Percentiles rank a stretch among this genome's conserved stretches.
Evolutionary conservation across 1,140 invertebrate species (phyloP).

Genomic region (Chironomus tepperi): DNA sequence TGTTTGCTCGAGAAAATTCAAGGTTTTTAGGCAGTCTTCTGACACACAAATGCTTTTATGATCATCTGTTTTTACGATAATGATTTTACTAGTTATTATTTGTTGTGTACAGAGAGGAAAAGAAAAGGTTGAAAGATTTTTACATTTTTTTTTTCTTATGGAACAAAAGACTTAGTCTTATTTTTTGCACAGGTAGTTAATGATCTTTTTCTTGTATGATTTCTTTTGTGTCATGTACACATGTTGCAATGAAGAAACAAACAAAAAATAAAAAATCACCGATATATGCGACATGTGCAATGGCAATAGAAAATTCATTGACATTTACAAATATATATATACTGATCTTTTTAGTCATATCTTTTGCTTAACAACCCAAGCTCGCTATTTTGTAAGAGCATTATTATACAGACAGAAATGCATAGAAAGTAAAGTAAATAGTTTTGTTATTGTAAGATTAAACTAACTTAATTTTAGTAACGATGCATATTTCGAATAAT

Average conservation of each 20-base stretch:
- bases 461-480: neutral
- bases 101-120: neutral
- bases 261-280: neutral
- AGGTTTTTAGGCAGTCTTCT: too few species aligned
- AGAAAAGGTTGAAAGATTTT: neutral
- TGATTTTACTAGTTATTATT: neutral
- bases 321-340: constrained; percentile 5
- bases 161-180: neutral
- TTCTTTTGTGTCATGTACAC: neutral
- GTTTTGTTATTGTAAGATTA: neutral
- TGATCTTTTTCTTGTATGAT: neutral
- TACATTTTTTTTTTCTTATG: neutral
- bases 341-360: neutral
- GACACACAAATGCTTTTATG: too few species aligned
- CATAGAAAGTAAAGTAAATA: neutral
- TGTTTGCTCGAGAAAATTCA: too few species aligned
- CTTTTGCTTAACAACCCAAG: neutral
- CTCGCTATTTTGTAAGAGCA: neutral
- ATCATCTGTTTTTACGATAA: too few species aligned
- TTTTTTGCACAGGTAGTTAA: neutral
- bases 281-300: neutral
- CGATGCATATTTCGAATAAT: constrained; percentile 1
- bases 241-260: neutral
- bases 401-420: constrained; percentile 9
- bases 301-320: constrained; percentile 8